These are phyloP conservation scores for Gallinago paraguaiae DNA, from an alignment of 2,113 vertebrate genomes.

Conservation along the genomic window DNA sequence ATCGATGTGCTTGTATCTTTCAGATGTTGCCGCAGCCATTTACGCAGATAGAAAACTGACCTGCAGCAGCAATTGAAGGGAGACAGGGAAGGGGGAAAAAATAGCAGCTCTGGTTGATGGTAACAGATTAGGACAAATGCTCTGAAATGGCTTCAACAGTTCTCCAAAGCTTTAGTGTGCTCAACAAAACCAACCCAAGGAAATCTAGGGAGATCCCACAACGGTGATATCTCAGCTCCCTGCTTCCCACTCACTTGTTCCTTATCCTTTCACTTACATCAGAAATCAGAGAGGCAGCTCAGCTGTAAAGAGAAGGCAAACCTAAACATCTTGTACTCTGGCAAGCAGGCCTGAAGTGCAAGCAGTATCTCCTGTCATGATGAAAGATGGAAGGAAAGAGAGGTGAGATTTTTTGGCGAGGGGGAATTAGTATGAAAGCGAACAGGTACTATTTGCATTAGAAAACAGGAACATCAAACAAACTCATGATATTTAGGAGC, in stretches of 20 bases:
- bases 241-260: not conserved
- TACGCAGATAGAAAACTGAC: not conserved
- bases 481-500: not conserved
- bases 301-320: not conserved
- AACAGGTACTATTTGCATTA: not conserved
- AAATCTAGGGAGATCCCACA: not conserved
- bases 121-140: not conserved
- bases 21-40: not conserved
- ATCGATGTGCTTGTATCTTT: not conserved
- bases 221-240: not conserved
- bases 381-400: not conserved
- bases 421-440: not conserved
- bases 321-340: not conserved
- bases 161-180: not conserved
- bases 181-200: not conserved
- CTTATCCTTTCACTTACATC: not conserved
- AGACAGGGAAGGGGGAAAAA: not conserved
- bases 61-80: not conserved
- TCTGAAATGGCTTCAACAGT: not conserved
- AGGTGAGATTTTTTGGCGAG: not conserved
- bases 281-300: not conserved
- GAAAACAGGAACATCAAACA: not conserved
- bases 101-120: not conserved
- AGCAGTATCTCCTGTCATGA: not conserved
- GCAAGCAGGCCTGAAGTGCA: not conserved